Base-by-base conservation (phyloP, 1,140 invertebrate genomes). In the Brachionus sp. region DNA sequence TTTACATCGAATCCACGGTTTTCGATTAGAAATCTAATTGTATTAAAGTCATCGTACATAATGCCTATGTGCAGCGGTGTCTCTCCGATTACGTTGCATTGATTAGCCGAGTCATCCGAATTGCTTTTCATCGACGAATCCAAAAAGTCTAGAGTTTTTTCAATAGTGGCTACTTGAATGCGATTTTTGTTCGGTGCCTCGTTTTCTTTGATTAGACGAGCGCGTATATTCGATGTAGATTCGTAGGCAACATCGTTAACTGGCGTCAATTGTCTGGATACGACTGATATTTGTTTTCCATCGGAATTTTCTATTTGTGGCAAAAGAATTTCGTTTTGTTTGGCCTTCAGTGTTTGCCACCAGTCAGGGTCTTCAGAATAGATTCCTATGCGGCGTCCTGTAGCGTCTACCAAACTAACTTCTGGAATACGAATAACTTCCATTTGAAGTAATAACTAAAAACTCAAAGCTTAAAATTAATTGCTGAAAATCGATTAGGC, bases 1-100 rank as follows among this genome's bases (percentile, higher is more conserved):
- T 93, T 93, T 29, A 99, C 93, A 86, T 95, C 92, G 44, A 95
- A 95, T 0, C 95, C 95, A 29, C 93, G 93, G 5, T 12, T 37
- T 86, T 95, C 93, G 1, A 98, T 93, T 25, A 98, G 89, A 85
- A 96, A 93, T 86, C 95, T 94, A 0, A 98, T 95, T n/a, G 97
- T 90, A 85, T 97, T 95, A 85, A 98, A 95, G 88, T 98, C 97
- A 86, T 92, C 93, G 87, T 98, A 96, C 0, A 97, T 96, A 84
- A 98, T 98, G 0, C 96, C 95, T 64, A 99, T 90, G 88, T 99
- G 97, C 23, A 99, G 90, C 5, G 94, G 93, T 89, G 95, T 96
- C 7, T 96, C 95, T 0, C 95, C 93, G 92, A 85, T 23, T 88
- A 86, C 25, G 33, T 68, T 66, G 13, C 57, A 68, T 6, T 53